Evolutionary conservation across 2,113 vertebrate genomes (phyloP).

Genomic region (Leucopsar rothschildi): DNA sequence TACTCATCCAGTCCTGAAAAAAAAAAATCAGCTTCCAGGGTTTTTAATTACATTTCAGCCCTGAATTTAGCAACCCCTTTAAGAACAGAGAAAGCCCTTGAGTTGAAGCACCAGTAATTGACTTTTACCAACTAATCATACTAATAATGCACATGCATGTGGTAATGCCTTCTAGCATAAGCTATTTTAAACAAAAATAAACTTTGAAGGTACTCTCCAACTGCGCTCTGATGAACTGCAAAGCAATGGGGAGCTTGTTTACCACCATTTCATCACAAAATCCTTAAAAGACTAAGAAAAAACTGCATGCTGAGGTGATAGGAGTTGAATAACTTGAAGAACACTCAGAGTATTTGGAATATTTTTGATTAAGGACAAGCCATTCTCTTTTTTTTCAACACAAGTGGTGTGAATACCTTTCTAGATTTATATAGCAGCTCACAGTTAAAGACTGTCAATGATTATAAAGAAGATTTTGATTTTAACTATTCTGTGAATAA

Average conservation of each 20-base stretch:
- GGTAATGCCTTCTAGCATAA: slow-evolving; percentile 20
- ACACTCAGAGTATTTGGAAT: slow-evolving; percentile 33
- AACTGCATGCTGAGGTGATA: slow-evolving; percentile 62
- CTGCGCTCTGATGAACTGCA: slow-evolving; percentile 67
- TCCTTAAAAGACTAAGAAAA: slow-evolving; percentile 48
- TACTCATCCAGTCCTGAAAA: slow-evolving; percentile 1
- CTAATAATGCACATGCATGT: not conserved
- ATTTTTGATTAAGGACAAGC: slow-evolving; percentile 20
- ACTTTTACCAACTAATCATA: slow-evolving; percentile 26
- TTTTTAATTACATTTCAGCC: slow-evolving; percentile 42
- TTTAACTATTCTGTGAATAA: not conserved
- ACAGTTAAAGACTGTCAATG: not conserved
- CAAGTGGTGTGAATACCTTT: not conserved
- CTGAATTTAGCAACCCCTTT: slow-evolving; percentile 34
- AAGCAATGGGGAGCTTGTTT: slow-evolving; percentile 65
- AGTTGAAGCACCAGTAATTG: slow-evolving; percentile 51
- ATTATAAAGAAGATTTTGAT: not conserved
- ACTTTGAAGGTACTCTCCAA: slow-evolving; percentile 57
- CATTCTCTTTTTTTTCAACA: not conserved
- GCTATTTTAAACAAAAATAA: slow-evolving; percentile 63
- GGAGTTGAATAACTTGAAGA: slow-evolving; percentile 50
- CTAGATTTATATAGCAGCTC: not conserved
- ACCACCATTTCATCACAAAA: slow-evolving; percentile 49
- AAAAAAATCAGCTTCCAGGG: slow-evolving; percentile 9
- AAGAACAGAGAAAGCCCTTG: slow-evolving; percentile 36